These are phyloP conservation scores for Eristalinus sepulchralis DNA, from an alignment of 2,888 invertebrate species.

Conservation along the genomic window DNA sequence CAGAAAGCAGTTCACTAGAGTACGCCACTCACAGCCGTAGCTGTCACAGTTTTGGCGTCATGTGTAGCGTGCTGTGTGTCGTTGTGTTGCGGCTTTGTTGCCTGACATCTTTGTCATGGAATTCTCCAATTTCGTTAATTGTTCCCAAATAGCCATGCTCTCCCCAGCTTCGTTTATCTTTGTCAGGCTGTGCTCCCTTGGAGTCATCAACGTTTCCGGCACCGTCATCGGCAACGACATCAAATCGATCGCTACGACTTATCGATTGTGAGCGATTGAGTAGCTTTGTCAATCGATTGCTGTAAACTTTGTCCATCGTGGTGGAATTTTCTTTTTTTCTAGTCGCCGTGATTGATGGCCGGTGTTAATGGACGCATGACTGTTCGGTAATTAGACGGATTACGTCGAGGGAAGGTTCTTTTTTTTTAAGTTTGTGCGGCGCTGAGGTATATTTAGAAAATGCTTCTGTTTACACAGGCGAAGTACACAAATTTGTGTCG, in stretches of 20 bases:
- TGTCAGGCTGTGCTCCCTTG: neutral
- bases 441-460: conserved; percentile 10
- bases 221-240: neutral
- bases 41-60: conserved; percentile 4
- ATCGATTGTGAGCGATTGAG: conserved; percentile 43
- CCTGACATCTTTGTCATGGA: conserved; percentile 10
- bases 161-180: neutral
- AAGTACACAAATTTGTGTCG: neutral
- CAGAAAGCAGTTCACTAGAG: conserved; percentile 23
- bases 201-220: neutral
- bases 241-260: conserved; percentile 25
- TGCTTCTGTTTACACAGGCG: neutral
- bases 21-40: neutral
- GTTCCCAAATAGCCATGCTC: conserved; percentile 1
- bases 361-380: conserved; percentile 46
- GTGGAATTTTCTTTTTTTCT: neutral
- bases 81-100: conserved; percentile 22
- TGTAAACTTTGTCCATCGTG: conserved; percentile 4
- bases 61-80: conserved; percentile 12
- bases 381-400: conserved; percentile 37
- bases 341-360: conserved; percentile 34
- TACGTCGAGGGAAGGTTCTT: conserved; percentile 1
- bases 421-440: neutral
- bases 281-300: conserved; percentile 24
- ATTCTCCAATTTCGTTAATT: conserved; percentile 32